Conservation (phyloP, 2,797 vertebrate genomes). For the Lacerta bilineata region DNA sequence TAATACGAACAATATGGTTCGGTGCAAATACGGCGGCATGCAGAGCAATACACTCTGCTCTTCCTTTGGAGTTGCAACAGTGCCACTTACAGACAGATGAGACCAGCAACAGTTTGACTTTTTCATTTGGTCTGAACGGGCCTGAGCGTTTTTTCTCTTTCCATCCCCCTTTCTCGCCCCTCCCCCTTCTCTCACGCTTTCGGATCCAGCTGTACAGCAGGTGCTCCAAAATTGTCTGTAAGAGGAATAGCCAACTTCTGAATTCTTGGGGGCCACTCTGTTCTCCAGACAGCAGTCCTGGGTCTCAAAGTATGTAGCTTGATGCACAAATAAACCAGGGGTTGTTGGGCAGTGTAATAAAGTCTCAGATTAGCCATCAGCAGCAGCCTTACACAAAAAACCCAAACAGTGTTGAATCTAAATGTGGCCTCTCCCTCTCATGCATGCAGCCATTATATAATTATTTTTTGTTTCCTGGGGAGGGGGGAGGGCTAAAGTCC, state of each 20-base stretch:
- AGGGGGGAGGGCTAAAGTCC: background rate
- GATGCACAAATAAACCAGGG: background rate
- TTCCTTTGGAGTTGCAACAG: slow-evolving; percentile 14
- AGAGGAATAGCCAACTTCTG: background rate
- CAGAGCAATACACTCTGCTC: background rate
- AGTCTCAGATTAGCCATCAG: background rate
- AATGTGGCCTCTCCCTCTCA: slow-evolving; percentile 3
- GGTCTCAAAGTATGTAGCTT: background rate
- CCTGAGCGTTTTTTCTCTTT: background rate
- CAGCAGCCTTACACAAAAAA: background rate
- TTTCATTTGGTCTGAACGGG: slow-evolving; percentile 22
- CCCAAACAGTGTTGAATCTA: background rate
- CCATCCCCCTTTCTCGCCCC: background rate
- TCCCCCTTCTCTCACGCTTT: background rate
- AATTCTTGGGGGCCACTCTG: background rate
- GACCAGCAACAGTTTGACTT: background rate
- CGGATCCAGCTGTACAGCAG: slow-evolving; percentile 44
- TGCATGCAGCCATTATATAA: background rate
- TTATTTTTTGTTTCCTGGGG: background rate
- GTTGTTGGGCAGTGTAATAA: background rate
- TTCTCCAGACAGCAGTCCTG: background rate
- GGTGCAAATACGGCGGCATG: background rate
- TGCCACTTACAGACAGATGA: background rate
- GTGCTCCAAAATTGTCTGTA: slow-evolving; percentile 28
- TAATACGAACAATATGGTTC: slow-evolving; percentile 40